phyloP scores from a whole-genome alignment of 2,797 vertebrate genomes.

The Pangasius djambal region DNA sequence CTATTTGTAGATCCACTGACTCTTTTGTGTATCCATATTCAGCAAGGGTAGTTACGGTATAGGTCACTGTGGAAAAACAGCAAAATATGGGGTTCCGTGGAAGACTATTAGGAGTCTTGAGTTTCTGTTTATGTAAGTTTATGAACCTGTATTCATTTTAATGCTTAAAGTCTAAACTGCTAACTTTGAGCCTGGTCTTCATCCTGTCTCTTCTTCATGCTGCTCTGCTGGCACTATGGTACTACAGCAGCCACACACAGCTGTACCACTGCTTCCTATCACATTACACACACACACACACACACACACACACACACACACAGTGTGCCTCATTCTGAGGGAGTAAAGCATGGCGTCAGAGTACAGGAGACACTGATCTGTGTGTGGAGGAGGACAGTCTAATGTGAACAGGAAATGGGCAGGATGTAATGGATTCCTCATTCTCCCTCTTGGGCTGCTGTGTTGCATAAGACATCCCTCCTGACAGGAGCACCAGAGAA shows the following conservation, averaged over 20 bases:
- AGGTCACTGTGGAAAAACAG: not conserved
- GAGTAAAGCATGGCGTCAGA: constrained; percentile 13
- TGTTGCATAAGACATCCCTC: constrained; percentile 47
- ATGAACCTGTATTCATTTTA: not conserved
- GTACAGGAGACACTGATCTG: constrained; percentile 33
- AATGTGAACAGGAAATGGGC: constrained; percentile 58
- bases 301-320: not conserved
- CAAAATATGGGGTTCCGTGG: too few relatives aligned
- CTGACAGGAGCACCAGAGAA: constrained; percentile 26
- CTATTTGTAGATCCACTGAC: not conserved
- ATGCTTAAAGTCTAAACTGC: not conserved
- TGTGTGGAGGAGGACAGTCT: constrained; percentile 52
- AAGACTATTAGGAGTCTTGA: not conserved
- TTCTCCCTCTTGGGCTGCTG: constrained; percentile 49
- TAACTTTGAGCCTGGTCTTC: constrained; percentile 25
- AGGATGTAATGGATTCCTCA: constrained; percentile 60
- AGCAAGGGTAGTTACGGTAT: not conserved
- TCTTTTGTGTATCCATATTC: not conserved
- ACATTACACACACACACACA: constrained; percentile 26
- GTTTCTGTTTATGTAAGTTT: not conserved
- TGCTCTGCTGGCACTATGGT: constrained; percentile 28
- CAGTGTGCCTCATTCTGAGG: constrained; percentile 15
- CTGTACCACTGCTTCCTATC: constrained; percentile 57
- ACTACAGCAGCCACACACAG: constrained; percentile 54
- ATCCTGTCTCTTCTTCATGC: constrained; percentile 25